Evolutionary conservation across 2,797 vertebrate genomes (phyloP), one percentile per base, ranked within the genome.

Genomic region (Anabacerthia variegaticeps): DNA sequence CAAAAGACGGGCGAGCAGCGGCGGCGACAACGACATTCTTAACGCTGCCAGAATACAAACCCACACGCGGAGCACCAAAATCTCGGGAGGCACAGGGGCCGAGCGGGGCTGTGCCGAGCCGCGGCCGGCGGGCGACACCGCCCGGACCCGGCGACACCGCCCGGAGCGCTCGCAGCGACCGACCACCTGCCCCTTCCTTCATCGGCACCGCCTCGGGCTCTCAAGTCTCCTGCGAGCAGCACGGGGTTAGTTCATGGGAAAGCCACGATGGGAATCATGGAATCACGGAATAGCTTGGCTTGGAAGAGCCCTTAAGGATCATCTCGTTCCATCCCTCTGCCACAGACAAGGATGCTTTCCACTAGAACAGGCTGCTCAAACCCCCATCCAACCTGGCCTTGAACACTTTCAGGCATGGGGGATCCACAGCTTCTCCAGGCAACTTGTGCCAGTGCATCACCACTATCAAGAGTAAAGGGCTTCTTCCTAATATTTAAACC

Each of bases 61-160:
- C 12, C 4, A 0, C 6, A 2, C 0, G 3, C 0, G 5, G 26
- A 54, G 41, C 59, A 4, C 6, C 20, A 2, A 4, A 9, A 15
- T 15, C 72, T 14, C 15, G 3, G 49, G 4, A 12, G 9, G 21
- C n/a, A 21, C 19, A 10, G 5, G 30, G 43, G 44, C 28, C 7
- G 24, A 9, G 26, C 27, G 36, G n/a, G 49, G 41, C 41, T 4
- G 7, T 43, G 41, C 41, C 41, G 41, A 7, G 41, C 41, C 24
- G n/a, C 43, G 48, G 15, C 66, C 79, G 15, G 17, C 30, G 67
- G 63, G 96, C 24, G 97, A 97, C 97, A 96, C 89, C 97, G 96
- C 49, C 32, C 27, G 18, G 97, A 95, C 49, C 32, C 27, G 18
- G 97, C 12, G 4, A 28, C 51, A 15, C 11, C 27, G 20, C 49